Evolutionary conservation across 2,797 vertebrate species (phyloP).

Genomic region (Echeneis naucrates): DNA sequence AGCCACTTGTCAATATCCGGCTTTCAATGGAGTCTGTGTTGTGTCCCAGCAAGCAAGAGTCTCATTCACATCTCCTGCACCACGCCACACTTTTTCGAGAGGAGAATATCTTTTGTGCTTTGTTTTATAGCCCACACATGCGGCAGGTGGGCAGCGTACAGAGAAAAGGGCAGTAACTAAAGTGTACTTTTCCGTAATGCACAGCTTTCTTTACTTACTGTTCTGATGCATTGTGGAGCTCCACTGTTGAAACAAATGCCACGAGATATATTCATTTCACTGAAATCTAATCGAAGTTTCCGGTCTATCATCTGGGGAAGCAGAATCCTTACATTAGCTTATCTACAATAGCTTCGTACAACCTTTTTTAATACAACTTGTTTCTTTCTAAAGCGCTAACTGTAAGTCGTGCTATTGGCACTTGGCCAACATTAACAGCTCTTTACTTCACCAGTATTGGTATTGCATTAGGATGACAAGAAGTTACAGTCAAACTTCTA

Average conservation of each 20-base stretch:
- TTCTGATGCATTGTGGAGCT: neutral
- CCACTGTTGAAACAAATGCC: neutral
- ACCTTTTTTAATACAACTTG: neutral
- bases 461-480: no score
- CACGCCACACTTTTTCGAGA: neutral
- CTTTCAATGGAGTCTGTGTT: conserved; percentile 57
- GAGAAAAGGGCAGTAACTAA: neutral
- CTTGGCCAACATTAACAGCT: no score
- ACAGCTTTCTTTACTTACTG: neutral
- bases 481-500: no score
- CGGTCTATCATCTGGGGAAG: neutral
- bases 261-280: neutral
- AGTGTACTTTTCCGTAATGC: neutral
- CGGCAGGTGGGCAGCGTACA: neutral
- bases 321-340: neutral
- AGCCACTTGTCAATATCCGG: conserved; percentile 66
- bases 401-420: no score
- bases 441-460: no score
- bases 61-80: neutral
- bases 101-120: neutral
- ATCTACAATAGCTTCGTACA: neutral
- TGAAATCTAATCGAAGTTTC: neutral
- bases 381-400: no score
- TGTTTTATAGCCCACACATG: neutral
- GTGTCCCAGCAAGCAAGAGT: conserved; percentile 30